Conservation (phyloP, 2,888 invertebrate species). For the Amblyjoppa fuscipennis region DNA sequence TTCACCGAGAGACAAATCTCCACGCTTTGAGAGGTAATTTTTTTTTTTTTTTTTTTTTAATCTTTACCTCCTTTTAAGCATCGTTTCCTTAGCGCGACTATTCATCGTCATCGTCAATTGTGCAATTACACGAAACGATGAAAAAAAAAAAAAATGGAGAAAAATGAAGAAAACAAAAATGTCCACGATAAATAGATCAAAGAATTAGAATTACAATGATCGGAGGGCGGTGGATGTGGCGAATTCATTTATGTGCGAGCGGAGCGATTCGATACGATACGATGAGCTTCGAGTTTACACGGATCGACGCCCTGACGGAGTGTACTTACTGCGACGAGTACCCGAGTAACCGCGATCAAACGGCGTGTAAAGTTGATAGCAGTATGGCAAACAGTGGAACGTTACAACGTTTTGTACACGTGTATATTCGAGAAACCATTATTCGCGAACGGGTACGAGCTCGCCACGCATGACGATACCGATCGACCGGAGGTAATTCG, state of each 20-base stretch:
- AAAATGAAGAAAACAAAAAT: too few relatives aligned
- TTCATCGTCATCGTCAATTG: background rate
- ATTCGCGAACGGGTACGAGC: conserved; percentile 7
- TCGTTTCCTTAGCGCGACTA: background rate
- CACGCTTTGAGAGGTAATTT: too few relatives aligned
- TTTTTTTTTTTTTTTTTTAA: too few relatives aligned
- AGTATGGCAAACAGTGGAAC: conserved; percentile 13
- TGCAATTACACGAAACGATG: background rate
- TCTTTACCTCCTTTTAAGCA: too few relatives aligned
- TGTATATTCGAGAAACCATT: conserved; percentile 15
- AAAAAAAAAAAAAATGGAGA: background rate
- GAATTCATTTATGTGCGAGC: conserved; percentile 10
- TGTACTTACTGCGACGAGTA: conserved; percentile 28
- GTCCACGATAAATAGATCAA: background rate
- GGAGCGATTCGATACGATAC: conserved; percentile 55
- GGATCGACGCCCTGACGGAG: conserved; percentile 73
- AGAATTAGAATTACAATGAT: background rate
- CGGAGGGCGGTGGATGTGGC: background rate
- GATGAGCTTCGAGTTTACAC: conserved; percentile 72
- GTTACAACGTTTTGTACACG: conserved; percentile 7
- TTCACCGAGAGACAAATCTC: too few relatives aligned
- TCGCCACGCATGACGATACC: background rate
- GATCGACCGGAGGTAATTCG: conserved; percentile 21
- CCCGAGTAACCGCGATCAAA: conserved; percentile 69
- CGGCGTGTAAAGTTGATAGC: conserved; percentile 71